phyloP scores from a whole-genome alignment of 2,113 vertebrate species.

The Paradoxurus hermaphroditus region DNA sequence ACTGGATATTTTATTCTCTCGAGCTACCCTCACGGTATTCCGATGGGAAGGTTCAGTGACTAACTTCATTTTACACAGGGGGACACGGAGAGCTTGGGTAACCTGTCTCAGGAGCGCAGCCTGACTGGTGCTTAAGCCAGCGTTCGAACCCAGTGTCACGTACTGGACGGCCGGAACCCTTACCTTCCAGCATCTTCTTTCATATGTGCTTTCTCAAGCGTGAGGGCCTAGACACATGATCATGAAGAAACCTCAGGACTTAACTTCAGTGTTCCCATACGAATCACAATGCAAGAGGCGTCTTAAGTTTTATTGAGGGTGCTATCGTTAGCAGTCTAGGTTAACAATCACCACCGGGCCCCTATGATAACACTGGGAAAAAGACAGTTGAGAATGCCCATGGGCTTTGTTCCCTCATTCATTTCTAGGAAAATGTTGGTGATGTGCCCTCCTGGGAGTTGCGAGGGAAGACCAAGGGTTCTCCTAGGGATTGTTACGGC shows the following conservation, averaged over 20 bases:
- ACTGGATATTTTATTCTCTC: not conserved
- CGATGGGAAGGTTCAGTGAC: not conserved
- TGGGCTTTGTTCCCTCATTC: not conserved
- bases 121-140: not conserved
- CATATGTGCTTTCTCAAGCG: not conserved
- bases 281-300: not conserved
- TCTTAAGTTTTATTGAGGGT: not conserved
- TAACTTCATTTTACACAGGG: not conserved
- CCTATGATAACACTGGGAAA: not conserved
- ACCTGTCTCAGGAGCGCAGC: not conserved
- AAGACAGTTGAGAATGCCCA: not conserved
- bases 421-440: constrained; percentile 51
- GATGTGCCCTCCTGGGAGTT: not conserved
- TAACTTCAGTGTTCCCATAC: not conserved
- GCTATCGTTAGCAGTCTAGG: not conserved
- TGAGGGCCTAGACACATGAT: not conserved
- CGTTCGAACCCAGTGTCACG: not conserved
- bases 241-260: not conserved
- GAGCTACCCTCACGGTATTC: not conserved
- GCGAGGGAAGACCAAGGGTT: not conserved
- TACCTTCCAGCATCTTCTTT: not conserved
- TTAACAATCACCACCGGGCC: not conserved
- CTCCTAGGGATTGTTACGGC: not conserved
- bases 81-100: not conserved
- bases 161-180: not conserved